A percentile compares a stretch with the other conserved stretches of the same genome.
These are phyloP conservation scores for Litoditis marina DNA, from an alignment of 2,888 invertebrate species.

Conservation along the genomic window DNA sequence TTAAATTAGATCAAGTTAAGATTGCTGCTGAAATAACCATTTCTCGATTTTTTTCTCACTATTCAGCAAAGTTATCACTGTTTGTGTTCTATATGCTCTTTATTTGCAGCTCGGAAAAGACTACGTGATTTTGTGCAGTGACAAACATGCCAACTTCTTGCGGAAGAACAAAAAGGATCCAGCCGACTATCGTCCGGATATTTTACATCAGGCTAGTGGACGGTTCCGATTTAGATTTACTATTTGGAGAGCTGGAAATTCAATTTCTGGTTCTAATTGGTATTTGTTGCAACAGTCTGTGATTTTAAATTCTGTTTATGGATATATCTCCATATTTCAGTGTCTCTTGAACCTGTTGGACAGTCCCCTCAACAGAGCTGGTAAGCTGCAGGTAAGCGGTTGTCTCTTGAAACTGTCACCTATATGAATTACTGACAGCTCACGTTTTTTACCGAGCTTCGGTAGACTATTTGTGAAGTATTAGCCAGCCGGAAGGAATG, in stretches of 20 bases:
- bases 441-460: background rate
- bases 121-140: conserved; percentile 54
- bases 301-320: no score
- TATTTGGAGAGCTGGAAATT: no score
- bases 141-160: conserved; percentile 52
- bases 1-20: no score
- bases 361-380: conserved; percentile 91
- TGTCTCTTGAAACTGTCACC: background rate
- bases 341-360: conserved; percentile 95
- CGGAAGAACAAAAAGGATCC: conserved; percentile 83
- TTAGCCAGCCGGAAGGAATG: no score
- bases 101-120: conserved; percentile 49
- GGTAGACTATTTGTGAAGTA: no score
- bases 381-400: conserved; percentile 74
- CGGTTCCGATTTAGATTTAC: no score
- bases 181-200: conserved; percentile 88
- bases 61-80: no score
- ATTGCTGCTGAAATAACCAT: no score
- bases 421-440: background rate
- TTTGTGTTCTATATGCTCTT: conserved; percentile 26
- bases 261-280: no score
- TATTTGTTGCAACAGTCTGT: no score
- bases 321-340: conserved; percentile 55
- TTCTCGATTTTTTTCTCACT: no score
- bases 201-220: conserved; percentile 91